These are phyloP conservation scores for Drosophila sulfurigaster DNA, from an alignment of 1,140 invertebrate genomes.

Conservation along the genomic window DNA sequence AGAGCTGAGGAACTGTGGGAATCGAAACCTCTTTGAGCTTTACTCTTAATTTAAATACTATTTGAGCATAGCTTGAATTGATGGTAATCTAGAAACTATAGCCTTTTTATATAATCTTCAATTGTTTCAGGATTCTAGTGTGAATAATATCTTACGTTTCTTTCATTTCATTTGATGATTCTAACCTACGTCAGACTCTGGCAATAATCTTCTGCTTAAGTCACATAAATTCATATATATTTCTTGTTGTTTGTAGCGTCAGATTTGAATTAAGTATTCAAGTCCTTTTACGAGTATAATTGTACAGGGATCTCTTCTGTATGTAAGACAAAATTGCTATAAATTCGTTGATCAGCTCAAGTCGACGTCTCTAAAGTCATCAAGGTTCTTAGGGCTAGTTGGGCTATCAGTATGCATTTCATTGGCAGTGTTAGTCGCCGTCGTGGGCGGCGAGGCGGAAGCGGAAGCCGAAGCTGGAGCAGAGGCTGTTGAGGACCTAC, in stretches of 20 bases:
- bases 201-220: not conserved
- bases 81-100: not conserved
- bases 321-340: not conserved
- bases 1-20: not conserved
- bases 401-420: constrained; percentile 13
- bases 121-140: not conserved
- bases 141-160: not conserved
- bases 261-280: constrained; percentile 10
- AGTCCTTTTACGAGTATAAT: constrained; percentile 4
- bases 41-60: not conserved
- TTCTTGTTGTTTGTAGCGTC: not conserved
- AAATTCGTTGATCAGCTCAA: constrained; percentile 56
- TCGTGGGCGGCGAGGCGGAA: constrained; percentile 20
- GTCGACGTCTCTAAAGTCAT: constrained; percentile 75
- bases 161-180: not conserved
- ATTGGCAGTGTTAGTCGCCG: constrained; percentile 39
- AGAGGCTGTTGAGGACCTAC: constrained; percentile 46
- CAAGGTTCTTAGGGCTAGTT: constrained; percentile 38
- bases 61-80: not conserved
- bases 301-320: not conserved
- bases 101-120: not conserved
- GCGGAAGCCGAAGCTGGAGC: constrained; percentile 23
- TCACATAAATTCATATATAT: constrained; percentile 5
- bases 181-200: not conserved
- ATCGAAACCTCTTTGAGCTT: too few relatives aligned